Base-by-base conservation (phyloP, 2,113 vertebrate species). In the Pycnonotus jocosus region DNA sequence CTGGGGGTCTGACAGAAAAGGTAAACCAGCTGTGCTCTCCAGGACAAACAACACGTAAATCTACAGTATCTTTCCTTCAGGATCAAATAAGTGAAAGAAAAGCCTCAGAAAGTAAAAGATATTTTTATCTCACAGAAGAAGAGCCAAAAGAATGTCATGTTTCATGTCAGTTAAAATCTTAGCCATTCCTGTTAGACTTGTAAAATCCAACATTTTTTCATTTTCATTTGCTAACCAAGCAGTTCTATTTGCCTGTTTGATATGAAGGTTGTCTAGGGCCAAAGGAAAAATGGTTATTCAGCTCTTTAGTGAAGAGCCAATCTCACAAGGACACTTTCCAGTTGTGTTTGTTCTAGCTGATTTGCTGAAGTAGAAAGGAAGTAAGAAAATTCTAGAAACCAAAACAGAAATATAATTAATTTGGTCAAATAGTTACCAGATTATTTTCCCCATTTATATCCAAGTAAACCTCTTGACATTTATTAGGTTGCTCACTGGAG, bases 1-100 rank as follows among this genome's bases (percentile, higher is more conserved):
- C 61, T 89, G 76, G 53, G 92, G 86, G 77, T 91, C 79, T 96
- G 96, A 84, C 92, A 93, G 92, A 74, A 86, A 96, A 97, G 42
- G 81, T 88, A 73, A 95, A 94, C 6, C 88, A 96, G 83, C 83
- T 96, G 95, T 85, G 86, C 83, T 89, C 42, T 93, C 37, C 57
- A 72, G 83, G 85, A 51, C 86, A 91, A 95, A 91, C 72, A 94
- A 81, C 44, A 66, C 51, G 69, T 87, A 93, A 96, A 95, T 96
- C 82, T 86, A 12, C 69, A 69, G 37, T 87, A 81, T 95, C 90
- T 92, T 82, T 79, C 86, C 57, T 83, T 85, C 69, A 11, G 48
- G 44, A 90, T 92, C 88, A 92, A 95, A 31, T 73, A 94, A 92
- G 35, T 60, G 33, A 90, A 93, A 90, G 42, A 94, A 95, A 80